Conservation (phyloP, 2,888 invertebrate genomes). For the Actias luna region DNA sequence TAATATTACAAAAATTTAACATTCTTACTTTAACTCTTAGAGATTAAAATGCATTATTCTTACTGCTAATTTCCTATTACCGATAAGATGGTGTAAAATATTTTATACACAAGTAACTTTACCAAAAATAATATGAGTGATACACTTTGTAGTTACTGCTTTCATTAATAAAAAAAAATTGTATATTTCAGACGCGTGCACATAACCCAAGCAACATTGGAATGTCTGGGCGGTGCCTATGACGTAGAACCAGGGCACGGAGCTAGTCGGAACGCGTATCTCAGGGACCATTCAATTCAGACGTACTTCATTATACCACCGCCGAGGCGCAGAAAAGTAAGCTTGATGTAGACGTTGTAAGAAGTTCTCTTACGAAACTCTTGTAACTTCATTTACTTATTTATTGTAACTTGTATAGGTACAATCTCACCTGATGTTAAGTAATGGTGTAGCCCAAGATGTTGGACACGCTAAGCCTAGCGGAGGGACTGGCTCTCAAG, state of each 20-base stretch:
- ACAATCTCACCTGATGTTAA: no score
- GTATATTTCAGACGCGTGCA: constrained; percentile 86
- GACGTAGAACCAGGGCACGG: constrained; percentile 95
- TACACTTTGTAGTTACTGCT: not conserved
- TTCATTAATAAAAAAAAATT: not conserved
- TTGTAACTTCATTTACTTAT: not conserved
- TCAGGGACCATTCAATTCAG: constrained; percentile 91
- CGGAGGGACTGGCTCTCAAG: no score
- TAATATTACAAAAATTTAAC: no score
- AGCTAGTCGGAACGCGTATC: constrained; percentile 89
- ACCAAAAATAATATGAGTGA: no score
- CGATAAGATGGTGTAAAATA: no score
- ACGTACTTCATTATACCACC: constrained; percentile 96
- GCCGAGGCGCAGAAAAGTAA: constrained; percentile 90
- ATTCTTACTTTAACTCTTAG: no score
- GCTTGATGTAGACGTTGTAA: constrained; percentile 23
- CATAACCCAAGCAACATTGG: constrained; percentile 91
- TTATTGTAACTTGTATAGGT: not conserved
- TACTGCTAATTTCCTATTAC: no score
- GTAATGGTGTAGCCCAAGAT: no score
- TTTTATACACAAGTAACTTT: no score
- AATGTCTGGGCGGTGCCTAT: constrained; percentile 93
- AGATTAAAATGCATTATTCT: no score
- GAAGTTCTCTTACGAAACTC: not conserved
- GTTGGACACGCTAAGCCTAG: no score